Conservation (phyloP, 2,888 invertebrate genomes). For the Hetaerina titia region DNA sequence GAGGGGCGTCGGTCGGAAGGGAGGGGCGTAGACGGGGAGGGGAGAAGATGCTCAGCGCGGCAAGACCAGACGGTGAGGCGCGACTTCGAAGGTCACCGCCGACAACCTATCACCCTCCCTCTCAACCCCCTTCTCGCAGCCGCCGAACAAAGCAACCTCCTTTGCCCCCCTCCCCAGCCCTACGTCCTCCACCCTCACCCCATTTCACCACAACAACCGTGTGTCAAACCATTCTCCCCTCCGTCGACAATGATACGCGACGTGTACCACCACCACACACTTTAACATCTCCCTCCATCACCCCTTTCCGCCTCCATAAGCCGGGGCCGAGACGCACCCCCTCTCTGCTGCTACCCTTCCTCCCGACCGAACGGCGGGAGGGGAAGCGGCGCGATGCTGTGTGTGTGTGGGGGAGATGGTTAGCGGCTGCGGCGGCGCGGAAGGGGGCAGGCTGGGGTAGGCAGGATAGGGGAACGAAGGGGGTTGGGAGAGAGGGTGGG, state of each 20-base stretch:
- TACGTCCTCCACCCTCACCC: background rate
- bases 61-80: slow-evolving; percentile 62
- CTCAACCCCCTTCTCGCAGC: background rate
- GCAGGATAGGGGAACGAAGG: too few relatives aligned
- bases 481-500: too few relatives aligned
- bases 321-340: background rate
- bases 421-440: too few relatives aligned
- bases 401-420: too few relatives aligned
- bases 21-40: background rate
- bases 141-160: background rate
- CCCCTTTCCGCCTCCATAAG: background rate
- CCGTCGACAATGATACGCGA: slow-evolving; percentile 38
- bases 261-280: background rate
- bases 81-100: slow-evolving; percentile 64
- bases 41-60: background rate
- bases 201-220: background rate
- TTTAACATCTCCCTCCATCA: background rate
- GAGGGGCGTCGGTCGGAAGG: background rate
- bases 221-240: background rate
- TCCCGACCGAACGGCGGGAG: background rate
- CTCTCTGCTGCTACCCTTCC: background rate
- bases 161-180: background rate
- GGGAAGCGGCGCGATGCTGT: background rate
- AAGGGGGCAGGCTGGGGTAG: too few relatives aligned
- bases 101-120: slow-evolving; percentile 40